These are phyloP conservation scores for Neolamprologus variostigma DNA, from an alignment of 2,113 vertebrate species.

Conservation along the genomic window DNA sequence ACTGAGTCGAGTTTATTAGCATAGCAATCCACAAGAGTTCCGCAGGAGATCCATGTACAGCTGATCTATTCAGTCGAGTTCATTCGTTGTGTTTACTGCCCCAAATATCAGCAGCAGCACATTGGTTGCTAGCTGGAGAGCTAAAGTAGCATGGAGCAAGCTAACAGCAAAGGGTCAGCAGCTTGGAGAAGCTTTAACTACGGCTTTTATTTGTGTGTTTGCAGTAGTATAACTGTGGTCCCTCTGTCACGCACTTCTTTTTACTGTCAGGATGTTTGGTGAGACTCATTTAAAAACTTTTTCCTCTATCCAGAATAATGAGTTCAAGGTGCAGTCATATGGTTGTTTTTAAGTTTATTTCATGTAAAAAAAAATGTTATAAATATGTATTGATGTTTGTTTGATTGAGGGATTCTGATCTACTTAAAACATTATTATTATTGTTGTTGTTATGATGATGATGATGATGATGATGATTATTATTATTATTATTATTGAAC, in stretches of 20 bases:
- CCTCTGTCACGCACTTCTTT: neutral
- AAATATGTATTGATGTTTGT: neutral
- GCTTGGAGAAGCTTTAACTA: neutral
- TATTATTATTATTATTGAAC: neutral
- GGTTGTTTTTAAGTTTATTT: accelerated
- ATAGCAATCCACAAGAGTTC: neutral
- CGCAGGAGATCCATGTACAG: neutral
- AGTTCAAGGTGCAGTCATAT: neutral
- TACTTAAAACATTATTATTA: neutral
- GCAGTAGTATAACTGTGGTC: neutral
- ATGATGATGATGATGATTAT: neutral
- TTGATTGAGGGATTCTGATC: neutral
- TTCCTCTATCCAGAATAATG: neutral
- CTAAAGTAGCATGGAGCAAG: neutral
- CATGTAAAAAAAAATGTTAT: neutral
- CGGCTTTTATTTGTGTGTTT: neutral
- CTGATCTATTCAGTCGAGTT: neutral
- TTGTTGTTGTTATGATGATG: neutral
- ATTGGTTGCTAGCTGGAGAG: neutral
- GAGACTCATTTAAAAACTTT: neutral
- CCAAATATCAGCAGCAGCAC: neutral
- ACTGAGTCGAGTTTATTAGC: neutral
- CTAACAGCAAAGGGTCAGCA: neutral
- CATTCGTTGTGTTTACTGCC: neutral
- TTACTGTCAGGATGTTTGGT: neutral